Evolutionary conservation across 1,140 invertebrate species (phyloP), one percentile per base, ranked within the genome.

Genomic region (Rhynchophorus ferrugineus): DNA sequence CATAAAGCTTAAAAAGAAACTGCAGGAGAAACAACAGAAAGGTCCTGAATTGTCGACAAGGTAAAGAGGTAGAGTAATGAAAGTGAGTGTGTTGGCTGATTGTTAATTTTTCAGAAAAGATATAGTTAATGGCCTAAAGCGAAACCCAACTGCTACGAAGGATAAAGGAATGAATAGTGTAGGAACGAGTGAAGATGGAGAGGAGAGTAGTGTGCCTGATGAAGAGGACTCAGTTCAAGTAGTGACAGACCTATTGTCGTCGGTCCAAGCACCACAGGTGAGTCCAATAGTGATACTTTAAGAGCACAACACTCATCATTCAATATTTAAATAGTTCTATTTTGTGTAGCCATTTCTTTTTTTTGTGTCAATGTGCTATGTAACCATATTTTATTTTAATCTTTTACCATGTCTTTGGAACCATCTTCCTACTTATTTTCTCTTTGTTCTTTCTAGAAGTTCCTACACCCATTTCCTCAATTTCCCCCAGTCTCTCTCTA

Each of bases 211-310:
- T 45, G 71, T 83, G 41, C 79, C 82, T 44, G 82, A 82, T 48
- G 81, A 83, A 56, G 82, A 84, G 55, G 84, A 85, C 53, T 77
- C 78, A 50, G 75, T 75, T 24, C 74, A 81, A 57, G 71, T 77
- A 22, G 71, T 84, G 14, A 75, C 81, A 11, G 83, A 87, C 61
- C 71, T 84, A 61, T 71, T 89, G 43, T 86, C 85, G 17, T 78
- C 80, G 42, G 81, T 87, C 61, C 79, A 84, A 58, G 79, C 81
- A 60, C 86, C 87, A 46, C 79, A 81, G 74, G 83, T 84, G 62
- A 65, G 60, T 58, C n/a, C n/a, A 56, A 37, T 14, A 52, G 33
- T 17, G 21, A 21, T 14, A 2, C 18, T 14, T 9, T 19, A 43
- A 6, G 22, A 6, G 34, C 16, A 2, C 16, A 21, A 38, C 9